Percentiles rank a stretch among this genome's conserved stretches.
Evolutionary conservation across 2,113 vertebrate genomes (phyloP).

Genomic region (Diadophis punctatus): DNA sequence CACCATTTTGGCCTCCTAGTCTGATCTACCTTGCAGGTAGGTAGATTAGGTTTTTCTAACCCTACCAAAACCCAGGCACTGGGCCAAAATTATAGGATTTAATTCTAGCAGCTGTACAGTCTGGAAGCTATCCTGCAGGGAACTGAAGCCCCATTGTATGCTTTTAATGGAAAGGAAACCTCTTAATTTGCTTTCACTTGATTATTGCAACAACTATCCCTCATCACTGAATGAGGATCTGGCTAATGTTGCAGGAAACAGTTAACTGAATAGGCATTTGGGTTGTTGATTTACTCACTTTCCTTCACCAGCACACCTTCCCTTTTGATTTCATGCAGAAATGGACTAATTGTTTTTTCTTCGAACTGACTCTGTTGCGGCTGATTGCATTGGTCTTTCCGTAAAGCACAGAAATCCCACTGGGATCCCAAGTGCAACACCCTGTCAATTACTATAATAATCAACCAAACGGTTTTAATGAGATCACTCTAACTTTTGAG

Average conservation of each 20-base stretch:
- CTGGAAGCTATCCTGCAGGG: not conserved
- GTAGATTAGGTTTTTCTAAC: not conserved
- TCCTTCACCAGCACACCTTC: not conserved
- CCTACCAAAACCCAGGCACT: not conserved
- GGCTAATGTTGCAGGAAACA: conserved; percentile 8
- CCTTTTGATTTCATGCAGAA: not conserved
- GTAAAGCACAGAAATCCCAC: not conserved
- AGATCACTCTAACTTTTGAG: conserved; percentile 11
- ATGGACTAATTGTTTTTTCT: not conserved
- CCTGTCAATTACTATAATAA: conserved; percentile 26
- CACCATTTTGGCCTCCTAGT: not conserved
- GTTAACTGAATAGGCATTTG: not conserved
- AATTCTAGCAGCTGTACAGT: not conserved
- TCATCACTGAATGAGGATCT: not conserved
- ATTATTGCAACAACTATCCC: not conserved
- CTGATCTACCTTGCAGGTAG: not conserved
- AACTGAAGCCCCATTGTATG: not conserved
- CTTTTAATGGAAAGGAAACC: conserved; percentile 3
- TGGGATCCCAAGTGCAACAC: conserved; percentile 9
- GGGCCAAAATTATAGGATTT: not conserved
- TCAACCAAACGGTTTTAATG: not conserved
- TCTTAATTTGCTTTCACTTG: not conserved
- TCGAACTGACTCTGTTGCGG: not conserved
- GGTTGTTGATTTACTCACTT: not conserved
- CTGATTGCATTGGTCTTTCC: conserved; percentile 21